Base-by-base conservation (phyloP, 2,888 invertebrate species). In the Pollenia griseotomentosa region DNA sequence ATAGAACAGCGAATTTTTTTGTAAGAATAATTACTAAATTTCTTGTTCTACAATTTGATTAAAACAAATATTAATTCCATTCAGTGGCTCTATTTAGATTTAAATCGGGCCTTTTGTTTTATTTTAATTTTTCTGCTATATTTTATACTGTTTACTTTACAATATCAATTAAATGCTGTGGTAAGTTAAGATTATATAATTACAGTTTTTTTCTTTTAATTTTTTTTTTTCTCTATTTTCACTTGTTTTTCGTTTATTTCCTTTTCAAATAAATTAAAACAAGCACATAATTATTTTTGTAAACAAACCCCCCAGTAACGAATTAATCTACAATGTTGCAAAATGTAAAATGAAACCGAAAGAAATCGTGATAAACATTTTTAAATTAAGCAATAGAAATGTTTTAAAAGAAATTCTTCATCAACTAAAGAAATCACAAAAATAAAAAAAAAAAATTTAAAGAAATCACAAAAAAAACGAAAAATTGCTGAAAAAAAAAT, bases 341-440 rank as follows among this genome's bases (percentile, higher is more conserved):
- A 68, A 78, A 57, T 68, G 33, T 14, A 68, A 68, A 48, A 33
- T 33, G 14, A 57, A 57, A 78, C 57, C 57, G 33, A 66, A 16
- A n/a, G 23, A 68, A 46, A 48, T 57, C 78, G 66, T 78, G 78
- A 59, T 57, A 33, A 78, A 55, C 44, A 78, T 57, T 59, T 66
- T 48, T 12, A 68, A 68, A 55, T 16, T 16, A 48, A 10, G 10
- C 14, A 48, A 16, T 33, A 14, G 14, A 53, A 75, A n/a, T 16
- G 16, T 16, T 10, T 70, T 14, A 14, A 23, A 71, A 57, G 14
- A 33, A 19, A 46, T 11, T 16, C n/a, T 7, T 6, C 33, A 42
- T 12, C 6, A 57, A 16, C 10, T 33, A 14, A 6, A 57, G 40
- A 70, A 70, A 12, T 33, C 1, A 1, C 19, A 23, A 1, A 51